Conservation (phyloP, 2,888 invertebrate genomes). For the Drosophila pseudotalamancana region DNA sequence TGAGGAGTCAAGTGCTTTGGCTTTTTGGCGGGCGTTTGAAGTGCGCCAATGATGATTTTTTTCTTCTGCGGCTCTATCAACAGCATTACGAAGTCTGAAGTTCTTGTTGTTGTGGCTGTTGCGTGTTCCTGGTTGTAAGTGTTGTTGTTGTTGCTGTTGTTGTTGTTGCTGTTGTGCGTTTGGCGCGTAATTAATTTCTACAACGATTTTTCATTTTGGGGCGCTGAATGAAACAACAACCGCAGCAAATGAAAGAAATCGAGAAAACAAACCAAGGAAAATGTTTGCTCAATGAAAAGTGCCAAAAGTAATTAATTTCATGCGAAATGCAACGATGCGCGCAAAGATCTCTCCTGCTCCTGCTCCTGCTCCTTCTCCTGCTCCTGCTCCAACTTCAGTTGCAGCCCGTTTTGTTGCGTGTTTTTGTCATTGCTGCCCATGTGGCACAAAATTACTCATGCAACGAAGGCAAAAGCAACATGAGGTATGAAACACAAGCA, state of each 20-base stretch:
- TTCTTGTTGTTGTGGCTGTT: slow-evolving; percentile 9
- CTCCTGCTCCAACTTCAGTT: slow-evolving; percentile 12
- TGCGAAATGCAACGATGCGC: slow-evolving; percentile 79
- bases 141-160: background rate
- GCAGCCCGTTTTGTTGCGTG: slow-evolving; percentile 48
- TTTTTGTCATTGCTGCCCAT: slow-evolving; percentile 73
- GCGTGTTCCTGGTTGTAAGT: too few relatives aligned
- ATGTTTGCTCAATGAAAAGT: slow-evolving; percentile 81
- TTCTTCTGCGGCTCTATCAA: background rate
- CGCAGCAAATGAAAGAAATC: slow-evolving; percentile 7
- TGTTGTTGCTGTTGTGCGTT: slow-evolving; percentile 48
- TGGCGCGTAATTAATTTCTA: slow-evolving; percentile 79
- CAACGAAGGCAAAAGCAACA: slow-evolving; percentile 23
- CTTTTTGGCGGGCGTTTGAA: slow-evolving; percentile 60
- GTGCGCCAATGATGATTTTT: slow-evolving; percentile 70
- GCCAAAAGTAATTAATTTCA: slow-evolving; percentile 81
- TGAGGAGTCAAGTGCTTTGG: slow-evolving; percentile 47
- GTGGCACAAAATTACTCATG: slow-evolving; percentile 78
- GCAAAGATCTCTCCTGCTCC: slow-evolving; percentile 14
- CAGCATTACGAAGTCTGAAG: background rate
- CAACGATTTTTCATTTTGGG: slow-evolving; percentile 77
- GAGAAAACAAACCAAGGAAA: slow-evolving; percentile 33
- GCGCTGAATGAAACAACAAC: slow-evolving; percentile 64
- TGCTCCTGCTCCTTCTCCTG: slow-evolving; percentile 1
- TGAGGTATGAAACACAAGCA: background rate